phyloP scores from a whole-genome alignment of 2,888 invertebrate species.

The Pachliopta kotzebuea region DNA sequence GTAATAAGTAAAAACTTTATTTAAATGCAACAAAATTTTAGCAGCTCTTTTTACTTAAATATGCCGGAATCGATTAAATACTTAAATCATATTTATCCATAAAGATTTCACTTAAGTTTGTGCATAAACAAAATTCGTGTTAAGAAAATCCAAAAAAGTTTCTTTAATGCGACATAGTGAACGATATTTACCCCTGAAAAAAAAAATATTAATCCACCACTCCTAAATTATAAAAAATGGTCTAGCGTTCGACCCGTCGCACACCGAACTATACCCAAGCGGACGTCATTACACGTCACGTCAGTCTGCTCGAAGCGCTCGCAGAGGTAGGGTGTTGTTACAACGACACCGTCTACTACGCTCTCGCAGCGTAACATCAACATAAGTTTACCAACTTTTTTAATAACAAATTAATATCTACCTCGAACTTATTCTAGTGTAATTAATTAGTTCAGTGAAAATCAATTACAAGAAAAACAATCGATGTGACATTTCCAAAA shows the following conservation, averaged over 20 bases:
- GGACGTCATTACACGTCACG: constrained; percentile 37
- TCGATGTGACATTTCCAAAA: constrained; percentile 40
- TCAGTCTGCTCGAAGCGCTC: constrained; percentile 64
- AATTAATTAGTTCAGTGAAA: constrained; percentile 41
- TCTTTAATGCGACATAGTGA: constrained; percentile 37
- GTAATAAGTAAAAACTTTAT: no score
- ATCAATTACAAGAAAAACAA: constrained; percentile 32
- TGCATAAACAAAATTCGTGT: neutral
- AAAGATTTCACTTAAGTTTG: neutral
- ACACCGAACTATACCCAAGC: constrained; percentile 40
- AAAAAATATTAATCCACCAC: constrained; percentile 31
- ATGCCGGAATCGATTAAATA: no score
- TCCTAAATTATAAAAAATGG: constrained; percentile 28
- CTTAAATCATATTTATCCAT: neutral
- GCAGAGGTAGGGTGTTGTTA: constrained; percentile 45
- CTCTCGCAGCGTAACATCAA: constrained; percentile 55
- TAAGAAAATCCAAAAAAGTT: neutral
- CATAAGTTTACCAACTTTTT: constrained; percentile 32
- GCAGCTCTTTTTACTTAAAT: no score
- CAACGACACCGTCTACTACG: constrained; percentile 53
- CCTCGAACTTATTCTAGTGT: constrained; percentile 38
- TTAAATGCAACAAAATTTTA: no score
- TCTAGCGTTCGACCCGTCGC: constrained; percentile 38
- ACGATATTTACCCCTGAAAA: constrained; percentile 46
- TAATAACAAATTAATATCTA: constrained; percentile 40